phyloP scores from a whole-genome alignment of 1,140 invertebrate genomes.

The Pygmarrhopalites habei region DNA sequence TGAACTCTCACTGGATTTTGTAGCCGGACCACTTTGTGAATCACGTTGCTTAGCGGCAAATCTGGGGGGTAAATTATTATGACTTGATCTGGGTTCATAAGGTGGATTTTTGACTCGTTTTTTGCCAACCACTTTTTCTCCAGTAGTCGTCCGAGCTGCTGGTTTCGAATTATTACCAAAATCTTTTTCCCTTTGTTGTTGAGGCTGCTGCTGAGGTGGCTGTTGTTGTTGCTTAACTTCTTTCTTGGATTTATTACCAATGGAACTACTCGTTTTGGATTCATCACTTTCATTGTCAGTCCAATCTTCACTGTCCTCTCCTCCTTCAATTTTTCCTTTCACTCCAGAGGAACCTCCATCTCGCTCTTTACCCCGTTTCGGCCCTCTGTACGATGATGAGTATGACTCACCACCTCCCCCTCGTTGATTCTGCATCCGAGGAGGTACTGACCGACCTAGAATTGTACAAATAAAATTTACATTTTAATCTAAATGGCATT shows the following conservation, averaged over 20 bases:
- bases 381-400: slow-evolving; percentile 9
- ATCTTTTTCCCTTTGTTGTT: slow-evolving; percentile 7
- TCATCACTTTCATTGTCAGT: slow-evolving; percentile 19
- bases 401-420: slow-evolving; percentile 26
- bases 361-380: slow-evolving; percentile 8
- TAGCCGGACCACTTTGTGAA: not conserved
- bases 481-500: too few relatives aligned
- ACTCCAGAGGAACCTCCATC: too few relatives aligned
- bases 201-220: not conserved
- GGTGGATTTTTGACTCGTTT: slow-evolving; percentile 26
- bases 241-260: not conserved
- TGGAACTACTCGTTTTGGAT: slow-evolving; percentile 2
- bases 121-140: slow-evolving; percentile 9
- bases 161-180: not conserved
- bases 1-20: slow-evolving; percentile 2
- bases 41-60: slow-evolving; percentile 12
- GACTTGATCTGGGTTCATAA: slow-evolving; percentile 23
- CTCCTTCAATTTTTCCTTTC: not conserved
- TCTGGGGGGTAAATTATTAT: slow-evolving; percentile 20
- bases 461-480: too few relatives aligned
- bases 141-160: not conserved
- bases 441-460: slow-evolving; percentile 31
- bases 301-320: slow-evolving; percentile 20
- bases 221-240: not conserved
- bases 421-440: slow-evolving; percentile 19